phyloP scores from a whole-genome alignment of 2,888 invertebrate species.

The Chamaedrilus cognettii region DNA sequence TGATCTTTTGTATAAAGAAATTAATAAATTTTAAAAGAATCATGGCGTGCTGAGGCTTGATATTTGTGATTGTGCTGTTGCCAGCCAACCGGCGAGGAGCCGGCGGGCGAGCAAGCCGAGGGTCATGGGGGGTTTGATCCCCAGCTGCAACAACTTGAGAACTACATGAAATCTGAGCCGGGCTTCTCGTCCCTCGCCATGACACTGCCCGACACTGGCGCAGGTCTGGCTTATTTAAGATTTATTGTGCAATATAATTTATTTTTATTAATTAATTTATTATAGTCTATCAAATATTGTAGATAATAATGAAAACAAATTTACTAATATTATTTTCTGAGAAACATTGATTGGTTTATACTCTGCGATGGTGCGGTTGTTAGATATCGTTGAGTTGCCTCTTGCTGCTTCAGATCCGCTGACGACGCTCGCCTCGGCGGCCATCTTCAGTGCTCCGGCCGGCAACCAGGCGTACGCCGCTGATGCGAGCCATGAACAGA shows the following conservation, averaged over 20 bases:
- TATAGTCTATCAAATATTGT: no score
- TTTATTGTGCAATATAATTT: neutral
- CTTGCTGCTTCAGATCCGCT: slow-evolving; percentile 66
- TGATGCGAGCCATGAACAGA: neutral
- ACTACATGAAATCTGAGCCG: slow-evolving; percentile 16
- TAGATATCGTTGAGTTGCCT: no score
- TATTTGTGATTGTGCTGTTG: neutral
- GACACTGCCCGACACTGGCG: slow-evolving; percentile 12
- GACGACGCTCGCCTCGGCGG: slow-evolving; percentile 74
- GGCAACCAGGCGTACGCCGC: slow-evolving; percentile 14
- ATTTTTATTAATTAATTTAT: no score
- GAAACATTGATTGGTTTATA: no score
- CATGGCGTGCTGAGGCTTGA: no score
- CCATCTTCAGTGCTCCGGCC: slow-evolving; percentile 60
- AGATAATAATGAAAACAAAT: no score
- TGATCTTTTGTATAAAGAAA: no score
- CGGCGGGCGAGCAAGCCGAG: slow-evolving; percentile 2
- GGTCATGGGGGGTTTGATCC: neutral
- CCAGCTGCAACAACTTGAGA: slow-evolving; percentile 9
- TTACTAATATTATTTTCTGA: no score
- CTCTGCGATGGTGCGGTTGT: no score
- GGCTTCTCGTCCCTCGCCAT: slow-evolving; percentile 12
- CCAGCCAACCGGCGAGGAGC: neutral
- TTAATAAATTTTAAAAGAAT: no score
- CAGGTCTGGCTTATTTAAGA: slow-evolving; percentile 6